Conservation (phyloP, 2,888 invertebrate species). For the Zonitis immaculata region DNA sequence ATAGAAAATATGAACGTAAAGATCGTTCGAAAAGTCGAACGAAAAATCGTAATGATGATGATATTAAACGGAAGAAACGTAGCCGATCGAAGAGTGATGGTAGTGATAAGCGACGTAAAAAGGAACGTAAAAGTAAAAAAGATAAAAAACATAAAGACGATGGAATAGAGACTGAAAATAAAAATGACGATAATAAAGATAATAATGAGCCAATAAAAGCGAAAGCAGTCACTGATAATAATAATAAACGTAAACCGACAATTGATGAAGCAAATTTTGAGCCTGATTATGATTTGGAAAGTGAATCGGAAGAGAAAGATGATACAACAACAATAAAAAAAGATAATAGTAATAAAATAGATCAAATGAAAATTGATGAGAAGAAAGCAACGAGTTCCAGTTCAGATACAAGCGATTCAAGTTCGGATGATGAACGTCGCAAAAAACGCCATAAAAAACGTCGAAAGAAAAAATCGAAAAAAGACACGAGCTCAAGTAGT, state of each 20-base stretch:
- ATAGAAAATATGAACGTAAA: constrained; percentile 21
- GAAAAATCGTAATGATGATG: constrained; percentile 21
- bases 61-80: constrained; percentile 30
- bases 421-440: constrained; percentile 43
- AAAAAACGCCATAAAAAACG: constrained; percentile 45
- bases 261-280: constrained; percentile 71
- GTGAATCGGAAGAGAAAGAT: constrained; percentile 57
- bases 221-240: constrained; percentile 30
- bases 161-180: constrained; percentile 39
- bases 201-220: background rate
- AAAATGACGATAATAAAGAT: constrained; percentile 27
- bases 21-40: constrained; percentile 23
- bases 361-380: constrained; percentile 34
- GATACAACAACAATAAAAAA: constrained; percentile 49
- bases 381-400: constrained; percentile 47
- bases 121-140: constrained; percentile 51
- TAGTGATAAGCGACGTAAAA: constrained; percentile 37
- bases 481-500: constrained; percentile 59
- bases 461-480: constrained; percentile 57
- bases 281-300: constrained; percentile 69
- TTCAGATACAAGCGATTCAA: constrained; percentile 38
- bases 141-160: constrained; percentile 42
- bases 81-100: constrained; percentile 36
- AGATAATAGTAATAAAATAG: too few relatives aligned
- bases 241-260: constrained; percentile 59